Percentiles rank a stretch among this genome's conserved stretches.
Evolutionary conservation across 2,113 vertebrate genomes (phyloP).

Genomic region (Oreochromis aureus): DNA sequence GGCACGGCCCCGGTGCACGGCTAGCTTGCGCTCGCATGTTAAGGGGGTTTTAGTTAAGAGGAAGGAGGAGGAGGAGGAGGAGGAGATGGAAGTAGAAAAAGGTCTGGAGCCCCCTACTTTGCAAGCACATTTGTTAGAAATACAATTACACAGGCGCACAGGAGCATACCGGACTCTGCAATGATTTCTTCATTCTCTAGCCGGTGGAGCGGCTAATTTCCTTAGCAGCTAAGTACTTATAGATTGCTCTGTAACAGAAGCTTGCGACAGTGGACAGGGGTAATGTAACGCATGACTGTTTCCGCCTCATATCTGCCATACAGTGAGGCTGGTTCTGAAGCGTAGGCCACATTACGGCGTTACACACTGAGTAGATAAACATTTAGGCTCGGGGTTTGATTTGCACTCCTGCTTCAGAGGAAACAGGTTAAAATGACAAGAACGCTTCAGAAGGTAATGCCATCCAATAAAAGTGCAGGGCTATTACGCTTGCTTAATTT

Average conservation of each 20-base stretch:
- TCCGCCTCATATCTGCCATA: conserved; percentile 25
- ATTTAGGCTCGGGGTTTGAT: not conserved
- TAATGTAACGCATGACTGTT: conserved; percentile 42
- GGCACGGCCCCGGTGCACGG: not conserved
- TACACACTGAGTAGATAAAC: not conserved
- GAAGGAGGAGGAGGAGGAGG: not conserved
- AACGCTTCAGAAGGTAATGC: not conserved
- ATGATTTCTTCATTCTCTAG: conserved; percentile 70
- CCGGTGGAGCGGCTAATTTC: conserved; percentile 70
- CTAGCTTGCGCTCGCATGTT: not conserved
- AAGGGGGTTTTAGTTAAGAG: not conserved
- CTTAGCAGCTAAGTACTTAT: conserved; percentile 63
- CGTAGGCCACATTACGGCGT: not conserved
- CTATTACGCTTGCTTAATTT: not conserved
- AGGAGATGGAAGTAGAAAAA: not conserved
- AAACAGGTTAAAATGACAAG: not conserved
- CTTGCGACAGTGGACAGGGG: conserved; percentile 12
- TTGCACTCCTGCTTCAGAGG: not conserved
- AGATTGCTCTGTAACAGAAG: conserved; percentile 57
- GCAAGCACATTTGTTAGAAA: conserved; percentile 63
- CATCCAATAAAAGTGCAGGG: not conserved
- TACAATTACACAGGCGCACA: conserved; percentile 67
- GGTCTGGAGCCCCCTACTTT: conserved; percentile 35
- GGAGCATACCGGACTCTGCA: conserved; percentile 56
- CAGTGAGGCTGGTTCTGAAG: not conserved